These are phyloP conservation scores for Pelusios castaneus DNA, from an alignment of 2,113 vertebrate genomes.

Conservation along the genomic window DNA sequence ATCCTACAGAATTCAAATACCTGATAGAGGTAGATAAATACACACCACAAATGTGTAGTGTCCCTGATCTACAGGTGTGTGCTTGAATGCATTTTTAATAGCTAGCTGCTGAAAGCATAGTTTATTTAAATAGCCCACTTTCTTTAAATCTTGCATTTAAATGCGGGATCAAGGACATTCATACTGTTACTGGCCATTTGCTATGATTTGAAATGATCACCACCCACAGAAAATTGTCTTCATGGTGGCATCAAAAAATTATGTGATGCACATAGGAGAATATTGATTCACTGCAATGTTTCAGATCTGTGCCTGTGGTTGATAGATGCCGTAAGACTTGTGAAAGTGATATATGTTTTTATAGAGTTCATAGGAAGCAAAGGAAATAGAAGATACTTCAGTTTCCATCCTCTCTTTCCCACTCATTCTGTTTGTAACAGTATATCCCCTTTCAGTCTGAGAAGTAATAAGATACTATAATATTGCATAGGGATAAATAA, in stretches of 20 bases:
- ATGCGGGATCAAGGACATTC: neutral
- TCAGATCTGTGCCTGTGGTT: fast-evolving
- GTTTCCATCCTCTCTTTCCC: neutral
- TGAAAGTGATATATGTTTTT: neutral
- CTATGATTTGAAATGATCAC: neutral
- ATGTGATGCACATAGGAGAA: neutral
- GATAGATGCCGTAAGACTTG: fast-evolving
- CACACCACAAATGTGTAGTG: neutral
- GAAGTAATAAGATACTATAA: neutral
- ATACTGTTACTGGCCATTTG: neutral
- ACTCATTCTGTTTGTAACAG: neutral
- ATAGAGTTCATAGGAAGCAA: neutral
- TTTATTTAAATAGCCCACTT: neutral
- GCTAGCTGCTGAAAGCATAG: neutral
- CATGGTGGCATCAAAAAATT: fast-evolving
- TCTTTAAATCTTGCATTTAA: neutral
- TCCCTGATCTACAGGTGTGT: fast-evolving
- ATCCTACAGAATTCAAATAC: neutral
- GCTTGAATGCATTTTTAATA: fast-evolving
- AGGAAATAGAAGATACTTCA: neutral
- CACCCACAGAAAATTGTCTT: neutral
- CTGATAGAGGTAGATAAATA: neutral
- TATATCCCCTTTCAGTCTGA: neutral
- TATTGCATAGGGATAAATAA: neutral
- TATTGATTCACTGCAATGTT: neutral